Conservation (phyloP, 2,888 invertebrate species). For the Melieria crassipennis region DNA sequence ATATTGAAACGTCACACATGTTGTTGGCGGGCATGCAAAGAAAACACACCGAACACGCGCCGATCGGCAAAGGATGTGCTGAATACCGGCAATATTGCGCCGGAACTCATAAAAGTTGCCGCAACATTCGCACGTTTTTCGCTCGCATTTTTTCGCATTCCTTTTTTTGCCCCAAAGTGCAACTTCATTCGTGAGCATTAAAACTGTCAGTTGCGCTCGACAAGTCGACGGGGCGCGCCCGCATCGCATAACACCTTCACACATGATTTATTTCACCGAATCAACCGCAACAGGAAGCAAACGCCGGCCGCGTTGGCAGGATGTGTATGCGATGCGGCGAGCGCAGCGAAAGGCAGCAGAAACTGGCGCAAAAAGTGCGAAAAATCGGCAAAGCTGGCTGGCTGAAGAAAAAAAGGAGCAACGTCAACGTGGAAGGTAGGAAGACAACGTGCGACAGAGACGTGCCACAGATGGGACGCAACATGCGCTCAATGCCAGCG, state of each 20-base stretch:
- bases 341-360: slow-evolving; percentile 43
- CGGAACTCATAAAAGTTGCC: slow-evolving; percentile 52
- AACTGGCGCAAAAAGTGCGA: slow-evolving; percentile 5
- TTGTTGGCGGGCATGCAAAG: slow-evolving; percentile 44
- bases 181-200: slow-evolving; percentile 59
- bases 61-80: slow-evolving; percentile 11
- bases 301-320: slow-evolving; percentile 9
- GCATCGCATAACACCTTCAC: slow-evolving; percentile 58
- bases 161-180: slow-evolving; percentile 31
- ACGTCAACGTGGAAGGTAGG: not conserved
- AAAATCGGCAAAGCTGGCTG: not conserved
- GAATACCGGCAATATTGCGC: slow-evolving; percentile 25
- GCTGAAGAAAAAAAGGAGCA: slow-evolving; percentile 36
- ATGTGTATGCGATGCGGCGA: slow-evolving; percentile 42
- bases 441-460: not conserved
- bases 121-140: slow-evolving; percentile 25
- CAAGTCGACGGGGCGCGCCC: slow-evolving; percentile 26
- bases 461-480: not conserved
- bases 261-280: slow-evolving; percentile 60
- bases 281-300: slow-evolving; percentile 47
- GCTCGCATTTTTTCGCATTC: slow-evolving; percentile 27
- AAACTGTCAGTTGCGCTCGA: slow-evolving; percentile 59
- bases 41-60: no score
- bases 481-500: slow-evolving; percentile 45
- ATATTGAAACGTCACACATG: slow-evolving; percentile 62